Base-by-base conservation (phyloP, 1,140 invertebrate genomes). In the Onthophagus taurus region DNA sequence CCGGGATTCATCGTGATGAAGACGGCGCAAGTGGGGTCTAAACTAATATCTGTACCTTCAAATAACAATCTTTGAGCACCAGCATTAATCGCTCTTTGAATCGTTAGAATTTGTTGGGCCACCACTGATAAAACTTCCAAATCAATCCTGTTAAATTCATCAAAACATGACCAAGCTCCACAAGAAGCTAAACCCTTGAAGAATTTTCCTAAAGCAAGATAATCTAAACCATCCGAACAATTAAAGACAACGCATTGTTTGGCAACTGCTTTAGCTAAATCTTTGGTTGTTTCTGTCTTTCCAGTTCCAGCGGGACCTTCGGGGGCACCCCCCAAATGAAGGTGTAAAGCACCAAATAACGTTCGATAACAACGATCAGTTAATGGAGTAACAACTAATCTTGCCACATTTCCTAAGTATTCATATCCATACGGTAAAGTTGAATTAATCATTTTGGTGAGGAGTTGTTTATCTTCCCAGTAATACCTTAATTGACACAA, bases 1-100 rank as follows among this genome's bases (percentile, higher is more conserved):
- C 89, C 86, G 6, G 90, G 90, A 71, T 94, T 94, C 91, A 96
- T 96, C 4, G 92, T 96, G 44, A 96, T 95, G 55, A 96, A 97
- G 4, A 94, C 83, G 3, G 90, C 86, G 63, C 92, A 96, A 1
- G 84, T 83, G n/a, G 85, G 85, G 66, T 96, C 86, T 26, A 97
- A 65, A 9, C 72, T 80, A 4, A 96, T 65, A 44, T 89, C 76
- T 0, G 90, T 93, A 13, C 89, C 92, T 68, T 96, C 92, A 68
- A 97, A 94, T 4, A 89, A 50, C 9, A 97, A 61, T 9, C 74
- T 80, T 6, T 78, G 71, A 18, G 77, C 64, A 1, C 80, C 82
- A 1, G 85, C 78, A 52, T 84, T 83, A 42, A 96, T 89, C 21
- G 76, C 81, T 18, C 81, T 68, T 58, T 84, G 81, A 44, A 85